Evolutionary conservation across 2,888 invertebrate genomes (phyloP).

Genomic region (Hypomecis punctinalis): DNA sequence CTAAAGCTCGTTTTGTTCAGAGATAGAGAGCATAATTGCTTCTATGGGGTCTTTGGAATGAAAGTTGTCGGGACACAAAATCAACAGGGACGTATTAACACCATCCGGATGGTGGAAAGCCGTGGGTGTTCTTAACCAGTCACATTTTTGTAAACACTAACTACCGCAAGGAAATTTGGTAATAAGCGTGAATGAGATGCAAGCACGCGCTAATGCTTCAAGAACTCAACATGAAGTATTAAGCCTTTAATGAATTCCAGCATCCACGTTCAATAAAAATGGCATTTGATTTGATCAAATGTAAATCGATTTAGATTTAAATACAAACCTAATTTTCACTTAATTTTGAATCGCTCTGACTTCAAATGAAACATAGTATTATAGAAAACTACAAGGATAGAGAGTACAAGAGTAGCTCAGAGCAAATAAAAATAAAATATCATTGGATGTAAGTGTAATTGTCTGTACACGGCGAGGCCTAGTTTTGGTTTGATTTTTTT

Average conservation of each 20-base stretch:
- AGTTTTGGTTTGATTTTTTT: too few species aligned
- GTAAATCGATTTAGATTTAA: too few species aligned
- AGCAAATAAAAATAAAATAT: too few species aligned
- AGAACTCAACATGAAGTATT: slow-evolving; percentile 4
- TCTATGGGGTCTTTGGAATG: slow-evolving; percentile 50
- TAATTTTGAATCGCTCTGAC: too few species aligned
- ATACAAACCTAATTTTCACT: too few species aligned
- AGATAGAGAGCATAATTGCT: slow-evolving; percentile 64
- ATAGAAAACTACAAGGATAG: too few species aligned
- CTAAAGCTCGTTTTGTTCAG: slow-evolving; percentile 38
- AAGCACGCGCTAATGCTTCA: slow-evolving; percentile 48
- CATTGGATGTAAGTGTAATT: too few species aligned
- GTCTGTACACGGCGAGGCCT: too few species aligned
- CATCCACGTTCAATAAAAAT: not conserved
- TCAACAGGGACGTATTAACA: slow-evolving; percentile 80
- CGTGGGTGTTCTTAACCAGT: slow-evolving; percentile 81
- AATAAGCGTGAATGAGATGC: slow-evolving; percentile 60
- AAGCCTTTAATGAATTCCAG: slow-evolving; percentile 28
- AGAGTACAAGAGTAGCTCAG: too few species aligned
- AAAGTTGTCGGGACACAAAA: slow-evolving; percentile 68
- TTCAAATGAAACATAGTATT: too few species aligned
- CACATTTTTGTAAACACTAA: slow-evolving; percentile 69
- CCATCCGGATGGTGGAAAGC: slow-evolving; percentile 71
- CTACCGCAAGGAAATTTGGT: slow-evolving; percentile 68
- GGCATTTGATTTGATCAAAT: too few species aligned